Percentiles rank a stretch among this genome's conserved stretches.
Conservation (phyloP, 2,888 invertebrate genomes). For the Melinaea marsaeus region DNA sequence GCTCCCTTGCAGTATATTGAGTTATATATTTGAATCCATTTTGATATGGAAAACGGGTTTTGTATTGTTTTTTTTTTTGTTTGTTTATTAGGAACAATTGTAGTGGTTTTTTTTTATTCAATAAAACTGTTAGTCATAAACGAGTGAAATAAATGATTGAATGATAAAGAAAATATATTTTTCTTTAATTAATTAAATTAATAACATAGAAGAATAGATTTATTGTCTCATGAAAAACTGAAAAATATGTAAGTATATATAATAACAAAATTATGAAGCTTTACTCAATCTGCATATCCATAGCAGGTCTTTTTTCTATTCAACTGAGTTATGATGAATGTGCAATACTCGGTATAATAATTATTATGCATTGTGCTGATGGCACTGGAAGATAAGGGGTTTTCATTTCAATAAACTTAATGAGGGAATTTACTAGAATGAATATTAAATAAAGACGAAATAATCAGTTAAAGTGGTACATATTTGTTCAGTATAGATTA, state of each 20-base stretch:
- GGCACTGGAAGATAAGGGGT: conserved; percentile 1
- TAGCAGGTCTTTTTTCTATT: conserved; percentile 7
- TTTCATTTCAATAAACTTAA: conserved; percentile 6
- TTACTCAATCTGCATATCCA: conserved; percentile 10
- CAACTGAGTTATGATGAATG: conserved; percentile 11
- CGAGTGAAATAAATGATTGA: too few species aligned
- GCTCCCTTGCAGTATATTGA: background rate
- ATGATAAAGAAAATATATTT: too few species aligned
- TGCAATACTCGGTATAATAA: conserved; percentile 12
- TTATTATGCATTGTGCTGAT: conserved; percentile 8
- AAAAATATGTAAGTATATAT: too few species aligned
- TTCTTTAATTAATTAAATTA: too few species aligned
- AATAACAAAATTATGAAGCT: conserved; percentile 7
- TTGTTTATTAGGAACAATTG: too few species aligned
- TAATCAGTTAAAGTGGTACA: background rate
- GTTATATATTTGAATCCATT: background rate
- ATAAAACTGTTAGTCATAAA: too few species aligned
- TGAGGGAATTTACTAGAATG: background rate
- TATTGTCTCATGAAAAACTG: too few species aligned
- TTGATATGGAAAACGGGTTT: background rate
- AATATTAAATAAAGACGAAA: background rate
- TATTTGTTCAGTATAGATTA: too few species aligned
- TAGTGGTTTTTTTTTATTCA: too few species aligned
- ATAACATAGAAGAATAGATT: too few species aligned
- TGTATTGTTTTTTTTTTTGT: background rate